Evolutionary conservation across 2,113 vertebrate species (phyloP), one percentile per base, ranked within the genome.

Genomic region (Labeo rohita): DNA sequence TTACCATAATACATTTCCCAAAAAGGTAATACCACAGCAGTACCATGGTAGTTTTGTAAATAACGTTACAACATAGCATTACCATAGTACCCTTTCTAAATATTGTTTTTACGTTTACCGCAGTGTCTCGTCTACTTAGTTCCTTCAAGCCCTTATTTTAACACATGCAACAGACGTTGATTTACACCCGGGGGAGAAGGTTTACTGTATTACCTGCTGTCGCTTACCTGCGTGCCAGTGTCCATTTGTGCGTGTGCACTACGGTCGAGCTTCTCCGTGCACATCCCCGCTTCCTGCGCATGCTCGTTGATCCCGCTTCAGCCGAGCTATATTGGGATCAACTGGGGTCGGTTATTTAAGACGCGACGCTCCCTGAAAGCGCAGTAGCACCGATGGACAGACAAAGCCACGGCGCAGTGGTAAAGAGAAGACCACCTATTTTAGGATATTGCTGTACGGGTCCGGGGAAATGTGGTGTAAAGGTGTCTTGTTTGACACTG

Each of bases 291-390:
- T 21, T 18, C 50, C 8, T 28, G 82, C 82, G 82, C 82, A 84
- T 84, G 82, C 81, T 6, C 81, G 36, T 36, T 21, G 34, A 80
- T 18, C 18, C 21, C 76, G 8, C 54, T 54, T 88, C 79, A 80
- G 72, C 28, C 86, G 90, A 83, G 90, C 94, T 94, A 94, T 93
- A 93, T 94, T 92, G 88, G 92, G 94, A 93, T 59, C 52, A 54
- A 52, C 11, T 43, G 18, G 43, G 18, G 34, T 59, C 77, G 34
- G 54, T 13, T 61, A 61, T 70, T 50, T 23, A 68, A 68, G 16
- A 73, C 34, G 11, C 7, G 34, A 73, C 50, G 34, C 66, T 56
- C n/a, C 2, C 7, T 34, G 3, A 34, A 49, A 66, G 49, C 56
- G 61, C 79, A 50, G 13, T 7, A 3, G 4, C 13, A 34, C 43